A percentile compares a stretch with the other conserved stretches of the same genome.
Conservation (phyloP, 2,797 vertebrate species). For the Siniperca scherzeri region DNA sequence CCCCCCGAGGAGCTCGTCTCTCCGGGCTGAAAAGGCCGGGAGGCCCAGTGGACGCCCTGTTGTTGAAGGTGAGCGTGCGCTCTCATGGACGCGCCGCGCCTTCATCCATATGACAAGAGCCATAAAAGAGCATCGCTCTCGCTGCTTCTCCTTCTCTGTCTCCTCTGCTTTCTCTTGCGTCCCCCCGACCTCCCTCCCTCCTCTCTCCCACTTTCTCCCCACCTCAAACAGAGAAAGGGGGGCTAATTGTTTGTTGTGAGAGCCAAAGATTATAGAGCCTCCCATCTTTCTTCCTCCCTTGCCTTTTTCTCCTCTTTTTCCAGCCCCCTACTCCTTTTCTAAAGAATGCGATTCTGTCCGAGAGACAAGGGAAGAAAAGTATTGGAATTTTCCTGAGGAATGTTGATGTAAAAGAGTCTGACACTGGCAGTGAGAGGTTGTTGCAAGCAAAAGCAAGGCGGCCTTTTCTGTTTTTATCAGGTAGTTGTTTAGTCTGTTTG, state of each 20-base stretch:
- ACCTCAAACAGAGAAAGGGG: slow-evolving; percentile 83
- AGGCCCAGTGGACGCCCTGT: slow-evolving; percentile 87
- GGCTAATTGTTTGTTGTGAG: slow-evolving; percentile 90
- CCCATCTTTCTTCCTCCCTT: slow-evolving; percentile 80
- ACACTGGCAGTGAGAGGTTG: slow-evolving; percentile 63
- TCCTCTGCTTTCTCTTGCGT: slow-evolving; percentile 67
- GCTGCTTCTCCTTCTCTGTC: slow-evolving; percentile 75
- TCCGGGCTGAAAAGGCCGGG: slow-evolving; percentile 87
- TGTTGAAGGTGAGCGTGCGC: slow-evolving; percentile 91
- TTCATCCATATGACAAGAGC: slow-evolving; percentile 91
- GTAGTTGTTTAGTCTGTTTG: not conserved
- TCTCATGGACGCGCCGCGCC: slow-evolving; percentile 84
- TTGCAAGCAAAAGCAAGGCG: slow-evolving; percentile 2
- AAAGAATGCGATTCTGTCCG: slow-evolving; percentile 81
- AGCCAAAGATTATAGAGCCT: slow-evolving; percentile 87
- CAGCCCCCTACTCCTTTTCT: slow-evolving; percentile 80
- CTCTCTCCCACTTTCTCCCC: slow-evolving; percentile 60
- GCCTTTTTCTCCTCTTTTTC: slow-evolving; percentile 77
- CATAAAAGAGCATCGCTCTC: slow-evolving; percentile 90
- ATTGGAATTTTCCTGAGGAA: slow-evolving; percentile 73
- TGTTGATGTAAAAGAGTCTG: slow-evolving; percentile 69
- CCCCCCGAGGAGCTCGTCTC: slow-evolving; percentile 94
- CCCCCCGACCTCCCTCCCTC: slow-evolving; percentile 21
- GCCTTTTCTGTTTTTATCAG: slow-evolving; percentile 19
- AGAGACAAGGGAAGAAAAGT: slow-evolving; percentile 78